phyloP scores from a whole-genome alignment of 2,113 vertebrate species.

The Solea senegalensis region DNA sequence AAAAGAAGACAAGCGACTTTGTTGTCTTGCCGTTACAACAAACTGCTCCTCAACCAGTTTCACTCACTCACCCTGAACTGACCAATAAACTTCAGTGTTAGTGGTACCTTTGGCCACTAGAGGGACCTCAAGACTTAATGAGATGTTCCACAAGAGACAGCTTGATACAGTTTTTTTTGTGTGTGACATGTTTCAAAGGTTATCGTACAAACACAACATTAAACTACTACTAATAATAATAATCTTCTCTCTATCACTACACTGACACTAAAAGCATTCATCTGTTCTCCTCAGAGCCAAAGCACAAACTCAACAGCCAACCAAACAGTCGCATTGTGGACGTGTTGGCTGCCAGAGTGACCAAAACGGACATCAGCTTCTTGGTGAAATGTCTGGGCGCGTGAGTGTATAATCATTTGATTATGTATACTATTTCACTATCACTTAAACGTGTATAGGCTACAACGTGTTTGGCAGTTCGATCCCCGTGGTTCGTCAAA shows the following conservation, averaged over 20 bases:
- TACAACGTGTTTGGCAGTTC: neutral
- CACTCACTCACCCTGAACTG: too few species aligned
- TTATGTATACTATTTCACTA: too few species aligned
- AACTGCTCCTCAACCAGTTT: too few species aligned
- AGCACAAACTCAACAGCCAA: constrained; percentile 77
- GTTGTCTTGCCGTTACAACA: too few species aligned
- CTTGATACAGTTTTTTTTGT: neutral
- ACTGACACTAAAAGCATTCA: too few species aligned
- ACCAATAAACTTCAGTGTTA: neutral
- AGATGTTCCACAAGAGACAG: neutral
- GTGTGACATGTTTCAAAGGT: neutral
- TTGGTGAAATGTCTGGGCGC: constrained; percentile 89
- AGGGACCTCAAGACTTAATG: neutral
- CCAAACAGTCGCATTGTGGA: constrained; percentile 81
- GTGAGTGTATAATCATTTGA: constrained; percentile 75
- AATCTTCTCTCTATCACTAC: too few species aligned
- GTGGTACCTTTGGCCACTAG: neutral
- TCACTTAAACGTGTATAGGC: neutral
- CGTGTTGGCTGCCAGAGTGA: constrained; percentile 72
- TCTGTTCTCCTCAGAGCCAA: constrained; percentile 80
- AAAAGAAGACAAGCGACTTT: too few species aligned
- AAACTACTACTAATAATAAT: too few species aligned
- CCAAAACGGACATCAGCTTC: constrained; percentile 86
- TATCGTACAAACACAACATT: neutral
- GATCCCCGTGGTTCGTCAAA: neutral